Conservation (phyloP, 2,797 vertebrate species). For the Manis pentadactyla region DNA sequence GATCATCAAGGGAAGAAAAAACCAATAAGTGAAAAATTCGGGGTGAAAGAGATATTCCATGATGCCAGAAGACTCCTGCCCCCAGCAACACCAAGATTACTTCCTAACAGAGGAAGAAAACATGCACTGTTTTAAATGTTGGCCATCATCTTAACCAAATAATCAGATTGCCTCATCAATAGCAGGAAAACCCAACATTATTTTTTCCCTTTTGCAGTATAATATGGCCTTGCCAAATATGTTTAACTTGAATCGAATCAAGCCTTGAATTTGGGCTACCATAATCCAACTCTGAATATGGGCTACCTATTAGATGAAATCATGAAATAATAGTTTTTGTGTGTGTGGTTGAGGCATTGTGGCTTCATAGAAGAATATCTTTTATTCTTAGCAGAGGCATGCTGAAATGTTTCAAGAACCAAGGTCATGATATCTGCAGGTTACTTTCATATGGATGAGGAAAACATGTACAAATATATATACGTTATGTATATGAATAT, state of each 20-base stretch:
- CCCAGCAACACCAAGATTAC: not conserved
- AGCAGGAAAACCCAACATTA: not conserved
- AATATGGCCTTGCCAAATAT: not conserved
- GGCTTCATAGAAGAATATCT: not conserved
- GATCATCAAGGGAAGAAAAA: not conserved
- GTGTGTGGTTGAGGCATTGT: not conserved
- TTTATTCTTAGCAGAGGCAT: not conserved
- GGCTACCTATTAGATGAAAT: not conserved
- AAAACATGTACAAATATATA: not conserved
- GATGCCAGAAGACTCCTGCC: not conserved
- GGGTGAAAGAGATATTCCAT: not conserved
- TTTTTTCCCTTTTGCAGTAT: not conserved
- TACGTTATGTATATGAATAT: not conserved
- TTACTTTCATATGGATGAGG: not conserved
- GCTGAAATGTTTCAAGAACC: not conserved
- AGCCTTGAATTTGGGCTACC: not conserved
- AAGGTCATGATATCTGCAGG: not conserved
- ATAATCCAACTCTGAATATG: not conserved
- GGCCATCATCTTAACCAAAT: not conserved
- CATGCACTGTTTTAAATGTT: not conserved
- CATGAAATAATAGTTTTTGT: not conserved
- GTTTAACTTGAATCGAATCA: not conserved
- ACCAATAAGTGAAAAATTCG: not conserved
- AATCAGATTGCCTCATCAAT: not conserved
- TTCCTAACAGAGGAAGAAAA: not conserved